Evolutionary conservation across 2,113 vertebrate genomes (phyloP), one percentile per base, ranked within the genome.

Genomic region (Solenodon paradoxus): DNA sequence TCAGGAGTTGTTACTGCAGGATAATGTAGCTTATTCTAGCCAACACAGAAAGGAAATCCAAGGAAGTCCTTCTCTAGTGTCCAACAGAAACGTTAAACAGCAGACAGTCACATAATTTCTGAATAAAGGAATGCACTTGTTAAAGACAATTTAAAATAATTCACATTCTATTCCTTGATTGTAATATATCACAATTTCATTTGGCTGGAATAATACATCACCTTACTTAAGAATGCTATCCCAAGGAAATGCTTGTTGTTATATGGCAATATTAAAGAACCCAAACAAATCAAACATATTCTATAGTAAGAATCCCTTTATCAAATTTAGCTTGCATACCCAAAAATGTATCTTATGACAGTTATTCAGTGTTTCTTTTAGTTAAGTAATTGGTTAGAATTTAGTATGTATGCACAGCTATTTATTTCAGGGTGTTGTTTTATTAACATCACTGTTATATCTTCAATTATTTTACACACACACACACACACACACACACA

Each of bases 371-470:
- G 55, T 38, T 89, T 88, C 30, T 72, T 83, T 72, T 49, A 59
- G 66, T 87, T 68, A 80, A 72, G 9, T 35, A 68, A 49, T 92
- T 66, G 53, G 69, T 93, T 86, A 57, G 30, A 95, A 74, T 92
- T 90, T 82, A 81, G 17, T n/a, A 8, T 83, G 42, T 59, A n/a
- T n/a, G n/a, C n/a, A n/a, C n/a, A n/a, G n/a, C n/a, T n/a, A n/a
- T n/a, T n/a, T n/a, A n/a, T n/a, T n/a, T n/a, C n/a, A n/a, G n/a
- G n/a, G n/a, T n/a, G n/a, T n/a, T n/a, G n/a, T n/a, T n/a, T n/a
- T n/a, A n/a, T n/a, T n/a, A 59, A 78, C 15, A 63, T 53, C 35
- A 47, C 12, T 63, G 19, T 90, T 28, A 55, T n/a, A 74, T 63
- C 5, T 15, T 81, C 55, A 87, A 0, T 68, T 75, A n/a, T n/a